Conservation (phyloP, 2,888 invertebrate genomes). For the Zygothrica quintamaculata region DNA sequence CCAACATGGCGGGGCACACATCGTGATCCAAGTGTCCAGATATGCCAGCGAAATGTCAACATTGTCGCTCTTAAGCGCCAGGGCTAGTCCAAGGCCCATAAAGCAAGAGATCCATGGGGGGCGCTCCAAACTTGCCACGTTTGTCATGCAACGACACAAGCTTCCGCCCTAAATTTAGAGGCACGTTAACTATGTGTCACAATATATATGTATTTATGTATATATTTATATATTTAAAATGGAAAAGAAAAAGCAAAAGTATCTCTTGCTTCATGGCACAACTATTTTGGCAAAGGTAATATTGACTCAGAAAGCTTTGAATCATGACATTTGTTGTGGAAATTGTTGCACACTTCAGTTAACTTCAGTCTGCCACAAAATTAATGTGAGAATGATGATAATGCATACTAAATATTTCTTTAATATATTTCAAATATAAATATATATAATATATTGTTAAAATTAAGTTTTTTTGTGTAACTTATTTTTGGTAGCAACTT, state of each 20-base stretch:
- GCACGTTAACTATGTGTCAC: slow-evolving; percentile 49
- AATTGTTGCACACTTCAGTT: slow-evolving; percentile 26
- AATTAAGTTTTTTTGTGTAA: too few relatives aligned
- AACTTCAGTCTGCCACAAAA: slow-evolving; percentile 5
- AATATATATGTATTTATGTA: slow-evolving; percentile 42
- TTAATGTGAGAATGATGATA: slow-evolving; percentile 1
- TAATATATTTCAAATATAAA: too few relatives aligned
- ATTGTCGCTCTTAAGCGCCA: slow-evolving; percentile 65
- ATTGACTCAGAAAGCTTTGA: slow-evolving; percentile 24
- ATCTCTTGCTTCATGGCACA: slow-evolving; percentile 41
- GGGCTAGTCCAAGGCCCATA: slow-evolving; percentile 14
- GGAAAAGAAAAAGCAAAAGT: slow-evolving; percentile 13
- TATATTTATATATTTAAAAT: slow-evolving; percentile 22
- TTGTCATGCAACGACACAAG: slow-evolving; percentile 28
- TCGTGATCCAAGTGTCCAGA: slow-evolving; percentile 69
- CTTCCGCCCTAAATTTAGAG: slow-evolving; percentile 47
- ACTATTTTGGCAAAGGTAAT: slow-evolving; percentile 36
- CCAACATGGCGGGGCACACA: slow-evolving; percentile 39
- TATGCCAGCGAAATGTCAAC: slow-evolving; percentile 62
- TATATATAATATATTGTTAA: too few relatives aligned
- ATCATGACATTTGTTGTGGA: slow-evolving; percentile 34
- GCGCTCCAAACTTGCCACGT: slow-evolving; percentile 23
- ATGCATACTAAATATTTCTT: too few relatives aligned
- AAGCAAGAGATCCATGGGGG: slow-evolving; percentile 12
- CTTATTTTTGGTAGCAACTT: too few relatives aligned